Conservation (phyloP, 2,888 invertebrate genomes). For the Phoenoteleia sp. region DNA sequence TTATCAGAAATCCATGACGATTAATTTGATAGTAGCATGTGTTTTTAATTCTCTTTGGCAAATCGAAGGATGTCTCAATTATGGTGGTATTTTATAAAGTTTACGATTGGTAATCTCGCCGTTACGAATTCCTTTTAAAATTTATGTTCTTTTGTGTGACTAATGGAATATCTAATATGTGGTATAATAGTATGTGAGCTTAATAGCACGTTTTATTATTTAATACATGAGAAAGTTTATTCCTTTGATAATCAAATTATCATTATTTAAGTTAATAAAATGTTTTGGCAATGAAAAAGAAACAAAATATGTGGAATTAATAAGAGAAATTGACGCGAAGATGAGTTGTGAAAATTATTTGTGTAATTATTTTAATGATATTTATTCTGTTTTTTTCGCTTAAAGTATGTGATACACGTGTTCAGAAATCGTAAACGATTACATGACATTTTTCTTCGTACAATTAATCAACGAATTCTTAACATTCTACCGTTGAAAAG, state of each 20-base stretch:
- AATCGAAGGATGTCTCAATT: too few species aligned
- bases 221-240: conserved; percentile 36
- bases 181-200: neutral
- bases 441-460: conserved; percentile 6
- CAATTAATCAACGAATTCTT: conserved; percentile 16
- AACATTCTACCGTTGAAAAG: neutral
- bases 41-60: too few species aligned
- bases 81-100: too few species aligned
- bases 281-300: conserved; percentile 23
- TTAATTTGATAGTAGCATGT: too few species aligned
- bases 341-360: conserved; percentile 35
- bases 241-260: conserved; percentile 29
- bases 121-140: neutral
- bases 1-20: too few species aligned
- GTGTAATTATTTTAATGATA: neutral
- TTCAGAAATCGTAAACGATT: neutral
- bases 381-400: neutral
- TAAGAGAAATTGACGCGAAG: conserved; percentile 39
- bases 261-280: conserved; percentile 31
- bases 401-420: neutral
- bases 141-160: conserved; percentile 2
- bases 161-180: too few species aligned
- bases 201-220: conserved; percentile 4
- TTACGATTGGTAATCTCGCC: too few species aligned
- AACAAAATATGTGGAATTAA: conserved; percentile 18